Evolutionary conservation across 2,888 invertebrate genomes (phyloP), one percentile per base, ranked within the genome.

Genomic region (Spodoptera exigua): DNA sequence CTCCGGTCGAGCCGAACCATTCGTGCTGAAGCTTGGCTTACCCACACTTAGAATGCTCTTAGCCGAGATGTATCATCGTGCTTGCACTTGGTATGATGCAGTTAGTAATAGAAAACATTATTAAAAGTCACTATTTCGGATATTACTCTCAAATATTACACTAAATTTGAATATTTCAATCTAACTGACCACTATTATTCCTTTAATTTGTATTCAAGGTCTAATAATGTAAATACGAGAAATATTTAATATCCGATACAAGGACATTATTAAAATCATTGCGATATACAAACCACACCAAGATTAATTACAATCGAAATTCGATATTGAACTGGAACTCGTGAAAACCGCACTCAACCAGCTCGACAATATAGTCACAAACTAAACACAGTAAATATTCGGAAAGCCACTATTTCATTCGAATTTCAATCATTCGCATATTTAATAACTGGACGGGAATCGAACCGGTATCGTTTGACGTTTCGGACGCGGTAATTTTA

Each of bases 371-470:
- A 21, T 10, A 36, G 39, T n/a, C 0, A 7, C 3, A 40, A 39
- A 5, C 32, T 16, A 55, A 70, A 43, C 58, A 44, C 35, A 39
- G 7, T 7, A 14, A 4, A 32, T 7, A 34, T 41, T 57, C 1
- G 9, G 35, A 16, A 16, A 9, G 0, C 3, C 16, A 7, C 13
- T n/a, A 5, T 18, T 49, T 61, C 48, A 72, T 66, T 75, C 52
- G 61, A 76, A 80, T 77, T 80, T 76, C 63, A 81, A 80, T 78
- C 65, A 70, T 59, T 36, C 13, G n/a, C 57, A 54, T 68, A 75
- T 78, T 80, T 60, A 58, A 58, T 62, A 60, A 56, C 45, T 46
- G 39, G 39, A 45, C 47, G 36, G 48, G 58, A 59, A 59, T 44
- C 44, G 37, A 58, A 54, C 45, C 21, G 37, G 46, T 13, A 60